A percentile compares a stretch with the other conserved stretches of the same genome.
These are phyloP conservation scores for Synanthedon myopaeformis DNA, from an alignment of 2,888 invertebrate species.

Conservation along the genomic window DNA sequence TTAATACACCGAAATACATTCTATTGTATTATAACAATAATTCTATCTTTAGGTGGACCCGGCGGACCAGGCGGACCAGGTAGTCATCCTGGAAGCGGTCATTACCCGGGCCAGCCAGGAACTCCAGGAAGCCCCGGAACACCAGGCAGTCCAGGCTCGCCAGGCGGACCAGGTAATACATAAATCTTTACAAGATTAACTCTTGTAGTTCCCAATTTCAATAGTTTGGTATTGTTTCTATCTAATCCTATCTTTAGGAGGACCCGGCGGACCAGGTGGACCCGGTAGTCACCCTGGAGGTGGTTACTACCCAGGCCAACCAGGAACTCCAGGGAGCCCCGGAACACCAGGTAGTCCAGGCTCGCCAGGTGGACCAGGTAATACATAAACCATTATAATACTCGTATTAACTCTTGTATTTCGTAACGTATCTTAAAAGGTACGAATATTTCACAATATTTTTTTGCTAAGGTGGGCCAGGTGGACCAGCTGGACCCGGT, in stretches of 20 bases:
- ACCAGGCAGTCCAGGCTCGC: conserved; percentile 1
- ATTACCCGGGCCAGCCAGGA: conserved; percentile 6
- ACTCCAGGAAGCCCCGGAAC: conserved; percentile 9
- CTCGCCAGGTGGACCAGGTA: background rate
- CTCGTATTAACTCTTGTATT: too few species aligned
- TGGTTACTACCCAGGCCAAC: conserved; percentile 6
- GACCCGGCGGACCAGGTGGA: conserved; percentile 14
- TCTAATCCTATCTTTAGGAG: background rate
- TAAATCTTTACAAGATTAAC: background rate
- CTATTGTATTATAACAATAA: background rate
- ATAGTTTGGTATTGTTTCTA: too few species aligned
- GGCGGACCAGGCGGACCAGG: conserved; percentile 14
- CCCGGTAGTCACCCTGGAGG: conserved; percentile 14
- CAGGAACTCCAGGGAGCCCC: conserved; percentile 6
- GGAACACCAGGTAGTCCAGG: conserved; percentile 4
- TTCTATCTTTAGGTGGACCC: conserved; percentile 1
- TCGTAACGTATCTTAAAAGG: too few species aligned
- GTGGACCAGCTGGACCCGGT: conserved; percentile 2
- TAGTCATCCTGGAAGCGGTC: conserved; percentile 9
- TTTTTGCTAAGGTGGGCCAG: too few species aligned
- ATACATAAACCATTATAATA: too few species aligned
- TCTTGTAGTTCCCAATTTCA: too few species aligned
- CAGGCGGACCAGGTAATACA: conserved; percentile 1
- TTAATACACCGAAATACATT: background rate
- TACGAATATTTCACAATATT: too few species aligned